Evolutionary conservation across 2,888 invertebrate genomes (phyloP).

Genomic region (Tanaodytes sp.): DNA sequence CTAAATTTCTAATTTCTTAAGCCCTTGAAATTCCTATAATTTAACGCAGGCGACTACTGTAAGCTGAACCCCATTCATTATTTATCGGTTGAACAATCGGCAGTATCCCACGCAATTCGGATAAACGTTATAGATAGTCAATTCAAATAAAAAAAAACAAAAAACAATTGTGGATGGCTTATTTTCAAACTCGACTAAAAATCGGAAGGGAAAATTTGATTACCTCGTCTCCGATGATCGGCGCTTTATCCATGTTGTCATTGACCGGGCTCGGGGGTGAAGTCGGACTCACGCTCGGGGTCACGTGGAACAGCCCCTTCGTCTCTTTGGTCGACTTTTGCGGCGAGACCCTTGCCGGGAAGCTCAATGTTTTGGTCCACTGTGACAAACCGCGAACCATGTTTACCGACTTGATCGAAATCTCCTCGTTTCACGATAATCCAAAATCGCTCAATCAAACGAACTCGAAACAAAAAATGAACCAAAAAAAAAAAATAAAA

Average conservation of each 20-base stretch:
- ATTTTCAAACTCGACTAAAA: not conserved
- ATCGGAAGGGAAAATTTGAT: not conserved
- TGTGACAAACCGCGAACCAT: constrained; percentile 92
- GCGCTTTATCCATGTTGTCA: constrained; percentile 69
- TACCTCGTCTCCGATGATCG: constrained; percentile 70
- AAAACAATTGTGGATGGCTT: no score
- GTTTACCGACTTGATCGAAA: no score
- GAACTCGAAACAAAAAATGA: not conserved
- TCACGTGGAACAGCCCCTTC: constrained; percentile 68
- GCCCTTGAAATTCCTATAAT: no score
- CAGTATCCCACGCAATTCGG: no score
- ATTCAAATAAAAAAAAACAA: no score
- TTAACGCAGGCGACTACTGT: no score
- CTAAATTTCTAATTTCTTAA: no score
- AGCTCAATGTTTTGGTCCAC: constrained; percentile 93
- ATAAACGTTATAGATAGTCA: no score
- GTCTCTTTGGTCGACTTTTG: constrained; percentile 84
- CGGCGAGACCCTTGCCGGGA: constrained; percentile 88
- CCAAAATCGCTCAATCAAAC: not conserved
- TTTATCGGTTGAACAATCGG: no score
- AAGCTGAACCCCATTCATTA: no score
- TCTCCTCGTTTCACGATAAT: not conserved
- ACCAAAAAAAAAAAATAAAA: no score
- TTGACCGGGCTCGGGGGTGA: constrained; percentile 70
- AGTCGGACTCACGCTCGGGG: constrained; percentile 74